Conservation (phyloP, 53 echinoderm and acorn worm genomes). For the Echinarachnius parma region DNA sequence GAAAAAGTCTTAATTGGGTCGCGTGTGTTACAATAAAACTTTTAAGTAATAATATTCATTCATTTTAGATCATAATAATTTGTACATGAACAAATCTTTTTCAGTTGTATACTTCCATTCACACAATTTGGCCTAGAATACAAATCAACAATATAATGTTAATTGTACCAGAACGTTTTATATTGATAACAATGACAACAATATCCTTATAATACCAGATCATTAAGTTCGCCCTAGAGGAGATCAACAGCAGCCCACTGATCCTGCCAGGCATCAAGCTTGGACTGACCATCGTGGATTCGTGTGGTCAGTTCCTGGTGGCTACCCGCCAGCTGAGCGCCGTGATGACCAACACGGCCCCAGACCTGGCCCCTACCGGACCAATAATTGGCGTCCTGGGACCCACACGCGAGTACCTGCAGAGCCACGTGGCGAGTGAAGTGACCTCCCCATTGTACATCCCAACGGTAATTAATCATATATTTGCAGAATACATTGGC, state of each 20-base stretch:
- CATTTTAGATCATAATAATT: too few species aligned
- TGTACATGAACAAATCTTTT: too few species aligned
- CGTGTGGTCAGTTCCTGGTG: constrained; percentile 51
- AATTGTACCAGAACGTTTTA: too few species aligned
- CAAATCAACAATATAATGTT: too few species aligned
- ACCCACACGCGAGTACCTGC: constrained; percentile 31
- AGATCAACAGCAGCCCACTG: constrained; percentile 49
- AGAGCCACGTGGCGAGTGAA: constrained; percentile 43
- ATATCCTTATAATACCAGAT: background rate
- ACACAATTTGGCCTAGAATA: too few species aligned
- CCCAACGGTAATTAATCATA: constrained; percentile 40
- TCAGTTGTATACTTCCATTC: too few species aligned
- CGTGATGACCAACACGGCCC: constrained; percentile 37
- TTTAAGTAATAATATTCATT: too few species aligned
- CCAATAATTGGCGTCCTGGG: constrained; percentile 32
- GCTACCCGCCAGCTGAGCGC: constrained; percentile 52
- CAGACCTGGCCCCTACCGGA: constrained; percentile 29
- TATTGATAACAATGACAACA: too few species aligned
- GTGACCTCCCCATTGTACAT: constrained; percentile 37
- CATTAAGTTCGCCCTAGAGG: constrained; percentile 55
- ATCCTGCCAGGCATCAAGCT: constrained; percentile 56
- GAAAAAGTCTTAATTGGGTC: too few species aligned
- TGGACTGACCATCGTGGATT: constrained; percentile 57
- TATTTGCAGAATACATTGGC: too few species aligned
- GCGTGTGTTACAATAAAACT: too few species aligned